Evolutionary conservation across 2,113 vertebrate species (phyloP).

Genomic region (Marmota flaviventris): DNA sequence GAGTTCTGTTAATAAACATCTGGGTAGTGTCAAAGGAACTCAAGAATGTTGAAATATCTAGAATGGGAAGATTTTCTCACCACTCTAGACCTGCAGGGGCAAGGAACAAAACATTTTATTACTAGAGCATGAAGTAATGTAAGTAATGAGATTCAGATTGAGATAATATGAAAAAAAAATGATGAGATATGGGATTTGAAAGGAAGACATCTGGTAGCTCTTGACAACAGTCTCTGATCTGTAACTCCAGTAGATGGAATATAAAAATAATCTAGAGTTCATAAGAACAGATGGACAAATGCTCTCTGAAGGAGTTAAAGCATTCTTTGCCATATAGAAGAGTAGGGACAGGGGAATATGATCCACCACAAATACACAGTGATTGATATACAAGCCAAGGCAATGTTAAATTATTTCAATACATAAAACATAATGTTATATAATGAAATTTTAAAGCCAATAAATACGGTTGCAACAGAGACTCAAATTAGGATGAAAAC

Average conservation of each 20-base stretch:
- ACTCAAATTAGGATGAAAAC: background rate
- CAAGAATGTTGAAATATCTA: background rate
- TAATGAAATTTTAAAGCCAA: background rate
- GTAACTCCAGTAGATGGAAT: background rate
- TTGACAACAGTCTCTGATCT: background rate
- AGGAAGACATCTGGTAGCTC: background rate
- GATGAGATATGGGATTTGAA: no score
- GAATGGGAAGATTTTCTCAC: background rate
- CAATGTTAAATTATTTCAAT: background rate
- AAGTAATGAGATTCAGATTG: background rate
- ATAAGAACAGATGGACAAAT: background rate
- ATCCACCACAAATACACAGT: no score
- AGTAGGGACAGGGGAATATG: background rate
- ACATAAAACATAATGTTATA: background rate
- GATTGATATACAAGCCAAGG: background rate
- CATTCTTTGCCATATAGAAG: accelerated
- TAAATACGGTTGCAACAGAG: background rate
- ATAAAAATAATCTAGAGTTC: background rate
- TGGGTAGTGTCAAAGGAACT: background rate
- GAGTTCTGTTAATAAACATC: background rate
- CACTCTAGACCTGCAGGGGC: accelerated
- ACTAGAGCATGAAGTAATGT: accelerated
- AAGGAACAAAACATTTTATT: background rate
- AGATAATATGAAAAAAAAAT: background rate
- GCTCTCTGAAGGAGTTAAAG: background rate